Evolutionary conservation across 2,888 invertebrate species (phyloP).

Genomic region (Luperina nickerlii): DNA sequence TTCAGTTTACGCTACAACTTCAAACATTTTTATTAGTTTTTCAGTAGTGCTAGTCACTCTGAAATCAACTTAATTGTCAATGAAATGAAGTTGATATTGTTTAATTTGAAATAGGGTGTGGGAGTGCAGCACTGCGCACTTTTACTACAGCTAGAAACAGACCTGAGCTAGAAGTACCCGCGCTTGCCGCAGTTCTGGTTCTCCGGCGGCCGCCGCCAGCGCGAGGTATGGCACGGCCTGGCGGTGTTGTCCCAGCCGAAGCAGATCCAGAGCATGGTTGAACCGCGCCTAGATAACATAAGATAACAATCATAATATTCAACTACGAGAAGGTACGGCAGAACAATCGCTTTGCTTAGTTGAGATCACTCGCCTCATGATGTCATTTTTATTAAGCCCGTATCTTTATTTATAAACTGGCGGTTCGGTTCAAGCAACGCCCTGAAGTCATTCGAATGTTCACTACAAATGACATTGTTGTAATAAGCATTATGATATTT

Average conservation of each 20-base stretch:
- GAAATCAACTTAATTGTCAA: no score
- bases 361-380: constrained; percentile 41
- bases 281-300: constrained; percentile 70
- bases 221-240: constrained; percentile 79
- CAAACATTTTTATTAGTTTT: no score
- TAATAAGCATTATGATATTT: constrained; percentile 36
- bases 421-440: constrained; percentile 53
- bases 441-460: constrained; percentile 51
- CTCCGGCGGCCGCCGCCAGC: constrained; percentile 73
- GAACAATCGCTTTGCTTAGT: constrained; percentile 33
- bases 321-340: not conserved
- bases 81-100: no score
- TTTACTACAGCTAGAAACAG: not conserved
- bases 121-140: no score
- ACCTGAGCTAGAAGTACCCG: constrained; percentile 68
- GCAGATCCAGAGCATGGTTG: constrained; percentile 69
- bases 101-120: no score
- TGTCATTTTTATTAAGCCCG: constrained; percentile 30
- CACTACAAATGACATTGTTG: constrained; percentile 36
- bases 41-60: no score
- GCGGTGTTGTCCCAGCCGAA: constrained; percentile 65
- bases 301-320: not conserved
- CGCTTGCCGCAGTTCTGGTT: constrained; percentile 62
- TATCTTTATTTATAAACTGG: constrained; percentile 30
- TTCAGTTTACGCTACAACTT: no score